Evolutionary conservation across 2,888 invertebrate genomes (phyloP).

Genomic region (Nephrotoma flavescens): DNA sequence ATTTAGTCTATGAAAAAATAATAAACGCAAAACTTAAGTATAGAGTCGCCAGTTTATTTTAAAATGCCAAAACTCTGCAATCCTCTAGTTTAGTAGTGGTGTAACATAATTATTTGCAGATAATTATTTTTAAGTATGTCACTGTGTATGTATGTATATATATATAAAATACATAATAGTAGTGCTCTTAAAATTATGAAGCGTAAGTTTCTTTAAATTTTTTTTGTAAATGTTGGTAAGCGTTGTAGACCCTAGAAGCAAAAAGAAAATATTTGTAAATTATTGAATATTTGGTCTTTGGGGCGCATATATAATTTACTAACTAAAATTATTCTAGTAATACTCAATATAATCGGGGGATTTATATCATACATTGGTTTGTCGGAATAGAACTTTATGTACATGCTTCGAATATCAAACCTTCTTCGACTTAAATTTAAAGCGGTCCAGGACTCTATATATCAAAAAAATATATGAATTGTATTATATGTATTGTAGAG

Average conservation of each 20-base stretch:
- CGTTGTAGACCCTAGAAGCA: conserved; percentile 45
- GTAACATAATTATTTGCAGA: background rate
- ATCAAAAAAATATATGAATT: background rate
- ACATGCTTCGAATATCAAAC: background rate
- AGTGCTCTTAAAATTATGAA: conserved; percentile 18
- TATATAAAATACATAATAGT: background rate
- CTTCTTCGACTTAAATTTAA: background rate
- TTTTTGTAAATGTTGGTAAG: conserved; percentile 55
- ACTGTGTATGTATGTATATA: no score
- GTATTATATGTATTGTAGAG: background rate
- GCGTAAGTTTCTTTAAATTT: conserved; percentile 56
- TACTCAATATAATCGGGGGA: background rate
- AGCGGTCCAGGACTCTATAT: background rate
- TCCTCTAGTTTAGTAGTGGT: background rate
- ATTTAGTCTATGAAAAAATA: background rate
- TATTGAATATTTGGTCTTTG: conserved; percentile 13
- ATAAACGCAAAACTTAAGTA: background rate
- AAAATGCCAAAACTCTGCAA: background rate
- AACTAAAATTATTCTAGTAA: background rate
- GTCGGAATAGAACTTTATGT: background rate
- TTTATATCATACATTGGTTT: background rate
- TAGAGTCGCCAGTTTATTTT: background rate
- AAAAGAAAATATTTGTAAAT: conserved; percentile 18
- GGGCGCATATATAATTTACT: background rate
- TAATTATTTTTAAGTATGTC: background rate